These are phyloP conservation scores for Orchesella flavescens DNA, from an alignment of 2,888 invertebrate genomes.

Conservation along the genomic window DNA sequence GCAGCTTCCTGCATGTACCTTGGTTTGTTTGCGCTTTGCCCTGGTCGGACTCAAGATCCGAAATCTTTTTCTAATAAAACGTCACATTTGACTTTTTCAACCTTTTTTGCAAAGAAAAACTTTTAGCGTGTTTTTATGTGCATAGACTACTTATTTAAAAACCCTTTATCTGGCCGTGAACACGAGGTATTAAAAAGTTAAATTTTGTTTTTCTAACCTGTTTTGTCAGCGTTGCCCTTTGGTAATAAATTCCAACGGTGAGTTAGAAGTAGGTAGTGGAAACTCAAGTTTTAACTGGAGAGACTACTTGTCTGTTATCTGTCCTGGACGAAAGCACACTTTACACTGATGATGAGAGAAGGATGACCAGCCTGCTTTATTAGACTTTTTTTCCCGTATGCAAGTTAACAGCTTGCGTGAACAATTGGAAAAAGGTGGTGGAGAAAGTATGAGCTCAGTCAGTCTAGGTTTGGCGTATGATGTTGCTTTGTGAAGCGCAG, in stretches of 20 bases:
- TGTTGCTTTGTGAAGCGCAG: conserved; percentile 36
- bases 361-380: background rate
- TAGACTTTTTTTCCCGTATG: background rate
- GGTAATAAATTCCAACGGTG: too few species aligned
- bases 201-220: background rate
- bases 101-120: too few species aligned
- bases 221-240: background rate
- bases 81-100: too few species aligned
- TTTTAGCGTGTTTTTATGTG: too few species aligned
- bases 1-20: too few species aligned
- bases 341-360: conserved; percentile 6
- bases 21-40: too few species aligned
- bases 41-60: too few species aligned
- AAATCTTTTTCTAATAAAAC: too few species aligned
- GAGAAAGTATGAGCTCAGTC: background rate
- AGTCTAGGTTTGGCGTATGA: background rate
- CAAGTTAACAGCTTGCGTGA: background rate
- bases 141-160: too few species aligned
- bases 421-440: background rate
- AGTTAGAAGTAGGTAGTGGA: too few species aligned
- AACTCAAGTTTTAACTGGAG: too few species aligned
- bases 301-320: background rate
- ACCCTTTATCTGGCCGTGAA: too few species aligned
- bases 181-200: background rate
- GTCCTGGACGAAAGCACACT: conserved; percentile 1